Percentiles rank a stretch among this genome's conserved stretches.
Conservation (phyloP, 2,113 vertebrate species). For the Neoarius graeffei region DNA sequence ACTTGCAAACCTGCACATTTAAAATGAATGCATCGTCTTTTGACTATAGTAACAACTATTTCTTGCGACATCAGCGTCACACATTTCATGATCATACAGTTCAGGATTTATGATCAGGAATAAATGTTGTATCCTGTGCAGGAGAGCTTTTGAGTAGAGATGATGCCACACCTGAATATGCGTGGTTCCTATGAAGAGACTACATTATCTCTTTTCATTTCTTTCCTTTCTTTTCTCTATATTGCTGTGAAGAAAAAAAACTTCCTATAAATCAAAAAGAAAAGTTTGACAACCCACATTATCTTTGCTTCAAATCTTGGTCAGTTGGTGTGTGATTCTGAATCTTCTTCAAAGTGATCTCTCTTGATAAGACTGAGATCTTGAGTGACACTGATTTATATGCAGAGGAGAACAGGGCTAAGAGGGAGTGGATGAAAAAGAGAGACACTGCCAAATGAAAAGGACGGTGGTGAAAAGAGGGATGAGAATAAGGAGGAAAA, state of each 20-base stretch:
- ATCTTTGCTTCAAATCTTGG: conserved; percentile 33
- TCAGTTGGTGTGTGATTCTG: conserved; percentile 6
- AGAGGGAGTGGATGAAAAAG: background rate
- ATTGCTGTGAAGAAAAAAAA: background rate
- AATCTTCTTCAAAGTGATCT: conserved; percentile 4
- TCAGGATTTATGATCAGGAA: background rate
- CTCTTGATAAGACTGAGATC: conserved; percentile 25
- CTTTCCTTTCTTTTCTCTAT: background rate
- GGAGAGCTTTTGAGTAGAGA: background rate
- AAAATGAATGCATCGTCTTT: background rate
- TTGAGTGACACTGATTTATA: conserved; percentile 29
- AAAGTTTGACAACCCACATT: background rate
- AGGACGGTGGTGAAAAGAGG: conserved; percentile 18
- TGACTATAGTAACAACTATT: background rate
- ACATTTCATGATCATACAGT: too few species aligned
- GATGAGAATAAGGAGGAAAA: conserved; percentile 39
- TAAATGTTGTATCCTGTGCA: background rate
- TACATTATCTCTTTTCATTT: background rate
- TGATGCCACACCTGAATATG: conserved; percentile 4
- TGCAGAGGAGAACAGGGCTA: conserved; percentile 6
- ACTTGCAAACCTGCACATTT: background rate
- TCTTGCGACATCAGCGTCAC: background rate
- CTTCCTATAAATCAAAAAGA: background rate
- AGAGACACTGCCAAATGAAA: conserved; percentile 42
- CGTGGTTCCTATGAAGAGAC: background rate